Evolutionary conservation across 2,113 vertebrate genomes (phyloP), one percentile per base, ranked within the genome.

Genomic region (Mormyrus lacerda): DNA sequence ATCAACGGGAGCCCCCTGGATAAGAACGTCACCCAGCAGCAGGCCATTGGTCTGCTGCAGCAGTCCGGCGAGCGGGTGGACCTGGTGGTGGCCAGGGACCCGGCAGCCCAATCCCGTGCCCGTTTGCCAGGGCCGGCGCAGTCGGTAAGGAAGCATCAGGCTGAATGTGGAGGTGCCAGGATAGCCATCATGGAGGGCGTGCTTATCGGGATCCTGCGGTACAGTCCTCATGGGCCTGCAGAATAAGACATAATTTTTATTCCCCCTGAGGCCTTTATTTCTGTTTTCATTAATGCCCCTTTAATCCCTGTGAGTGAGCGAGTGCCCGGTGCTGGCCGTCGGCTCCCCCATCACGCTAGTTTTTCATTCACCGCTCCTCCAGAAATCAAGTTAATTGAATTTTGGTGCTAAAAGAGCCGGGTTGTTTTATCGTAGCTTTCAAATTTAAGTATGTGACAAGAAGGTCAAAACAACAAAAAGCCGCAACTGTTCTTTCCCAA

Each of bases 1-100:
- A 97, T 99, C 88, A 98, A 98, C 89, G 95, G 95, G 88, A 96
- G 92, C 6, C 97, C 97, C 79, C 93, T 99, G 95, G 98, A 98
- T 93, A 93, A 95, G 89, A 97, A 94, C 65, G 91, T 98, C 92
- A 97, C 97, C 89, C 97, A 98, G 92, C 97, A 97, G 93, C 96
- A 98, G 93, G 98, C 98, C 0, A 95, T 99, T 55, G 92, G 95
- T 5, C 93, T 99, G 85, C 96, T 99, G 92, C 98, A 99, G 93
- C 97, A 98, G 90, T 93, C 96, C 13, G 94, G 96, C 0, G 97
- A 97, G 69, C 91, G 93, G 35, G 95, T 99, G 93, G 95, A 94
- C 91, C 95, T 99, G 89, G 94, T 98, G 90, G 97, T 99, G 92
- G 98, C 98, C 90, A 95, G 96, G 91, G 97, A 96, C 44, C 91